Percentiles rank a stretch among this genome's conserved stretches.
Evolutionary conservation across 2,113 vertebrate species (phyloP).

Genomic region (Argyrosomus japonicus): DNA sequence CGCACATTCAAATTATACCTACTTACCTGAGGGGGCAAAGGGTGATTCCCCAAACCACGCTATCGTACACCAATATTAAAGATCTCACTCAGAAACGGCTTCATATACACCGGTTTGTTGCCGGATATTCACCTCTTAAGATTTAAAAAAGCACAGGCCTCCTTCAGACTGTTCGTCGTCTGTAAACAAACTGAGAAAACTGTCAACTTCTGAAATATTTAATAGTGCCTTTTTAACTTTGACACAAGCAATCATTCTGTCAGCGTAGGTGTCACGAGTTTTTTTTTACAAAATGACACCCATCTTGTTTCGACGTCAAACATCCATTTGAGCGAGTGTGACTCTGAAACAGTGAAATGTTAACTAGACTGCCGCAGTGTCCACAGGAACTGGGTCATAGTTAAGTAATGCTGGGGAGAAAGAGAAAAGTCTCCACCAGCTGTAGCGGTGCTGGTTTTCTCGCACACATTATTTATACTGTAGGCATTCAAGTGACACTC

Average conservation of each 20-base stretch:
- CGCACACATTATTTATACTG: constrained; percentile 60
- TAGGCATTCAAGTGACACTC: constrained; percentile 58
- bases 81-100: not conserved
- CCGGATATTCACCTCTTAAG: not conserved
- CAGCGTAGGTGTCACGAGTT: constrained; percentile 8
- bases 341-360: constrained; percentile 11
- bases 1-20: constrained; percentile 10
- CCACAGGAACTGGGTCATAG: constrained; percentile 64
- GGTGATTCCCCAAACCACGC: constrained; percentile 18
- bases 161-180: not conserved
- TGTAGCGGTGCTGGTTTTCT: constrained; percentile 4
- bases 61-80: constrained; percentile 10
- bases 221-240: constrained; percentile 18
- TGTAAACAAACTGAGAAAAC: not conserved
- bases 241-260: constrained; percentile 18
- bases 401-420: constrained; percentile 43
- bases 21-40: not conserved
- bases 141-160: constrained; percentile 1
- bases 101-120: not conserved
- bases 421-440: constrained; percentile 25
- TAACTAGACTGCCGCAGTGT: constrained; percentile 46
- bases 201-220: constrained; percentile 25
- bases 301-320: constrained; percentile 12
- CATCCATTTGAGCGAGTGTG: not conserved
- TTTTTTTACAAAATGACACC: constrained; percentile 9